Conservation (phyloP, 2,888 invertebrate genomes). For the Drepanosiphum platanoidis region DNA sequence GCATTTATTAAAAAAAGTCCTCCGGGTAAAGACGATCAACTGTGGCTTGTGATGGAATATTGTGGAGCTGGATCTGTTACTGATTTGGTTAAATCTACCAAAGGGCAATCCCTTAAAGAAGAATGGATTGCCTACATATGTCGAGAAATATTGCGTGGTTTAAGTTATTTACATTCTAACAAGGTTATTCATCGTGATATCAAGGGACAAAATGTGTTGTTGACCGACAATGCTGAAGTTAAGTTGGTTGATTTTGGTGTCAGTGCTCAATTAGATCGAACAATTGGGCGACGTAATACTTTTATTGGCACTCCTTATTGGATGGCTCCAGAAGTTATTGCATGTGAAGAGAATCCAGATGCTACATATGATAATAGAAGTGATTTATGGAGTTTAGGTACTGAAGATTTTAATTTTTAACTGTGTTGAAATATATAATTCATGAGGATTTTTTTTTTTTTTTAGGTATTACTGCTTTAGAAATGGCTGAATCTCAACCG, state of each 20-base stretch:
- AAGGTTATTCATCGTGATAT: slow-evolving; percentile 99
- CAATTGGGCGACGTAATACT: slow-evolving; percentile 97
- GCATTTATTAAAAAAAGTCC: slow-evolving; percentile 99
- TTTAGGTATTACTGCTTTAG: slow-evolving; percentile 95
- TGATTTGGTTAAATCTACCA: slow-evolving; percentile 98
- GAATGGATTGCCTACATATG: slow-evolving; percentile 99
- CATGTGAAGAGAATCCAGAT: slow-evolving; percentile 99
- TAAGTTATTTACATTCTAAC: slow-evolving; percentile 97
- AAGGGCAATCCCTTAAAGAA: slow-evolving; percentile 97
- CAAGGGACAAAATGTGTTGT: slow-evolving; percentile 98
- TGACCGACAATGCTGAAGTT: slow-evolving; percentile 99
- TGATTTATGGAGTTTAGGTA: slow-evolving; percentile 73
- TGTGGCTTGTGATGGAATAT: slow-evolving; percentile 99
- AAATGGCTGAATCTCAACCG: slow-evolving; percentile 99
- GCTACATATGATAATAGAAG: slow-evolving; percentile 99
- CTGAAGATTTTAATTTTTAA: background rate
- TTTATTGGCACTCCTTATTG: slow-evolving; percentile 98
- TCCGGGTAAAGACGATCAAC: slow-evolving; percentile 98
- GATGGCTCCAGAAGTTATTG: slow-evolving; percentile 99
- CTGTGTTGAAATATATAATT: slow-evolving; percentile 19
- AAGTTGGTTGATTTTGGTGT: slow-evolving; percentile 99
- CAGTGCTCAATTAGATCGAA: slow-evolving; percentile 97
- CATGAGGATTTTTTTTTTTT: slow-evolving; percentile 1
- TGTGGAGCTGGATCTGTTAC: slow-evolving; percentile 99
- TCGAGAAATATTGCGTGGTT: slow-evolving; percentile 92